Evolutionary conservation across 2,888 invertebrate genomes (phyloP).

Genomic region (Pyrocoelia pectoralis): DNA sequence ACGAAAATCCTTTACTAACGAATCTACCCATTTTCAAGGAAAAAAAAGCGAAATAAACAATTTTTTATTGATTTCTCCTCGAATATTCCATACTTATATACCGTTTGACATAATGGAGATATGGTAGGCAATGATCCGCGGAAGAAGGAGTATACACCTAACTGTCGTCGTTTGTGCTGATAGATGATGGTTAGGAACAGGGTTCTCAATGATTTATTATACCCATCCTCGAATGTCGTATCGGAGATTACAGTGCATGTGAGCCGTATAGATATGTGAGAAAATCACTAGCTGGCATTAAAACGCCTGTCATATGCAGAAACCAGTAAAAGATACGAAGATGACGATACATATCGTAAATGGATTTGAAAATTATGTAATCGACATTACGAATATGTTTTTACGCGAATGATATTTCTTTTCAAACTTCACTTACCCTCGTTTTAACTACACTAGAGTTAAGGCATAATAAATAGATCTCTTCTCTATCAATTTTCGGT

Average conservation of each 20-base stretch:
- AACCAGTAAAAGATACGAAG: conserved; percentile 24
- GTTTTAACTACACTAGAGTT: too few species aligned
- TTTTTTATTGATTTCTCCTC: neutral
- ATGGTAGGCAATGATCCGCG: conserved; percentile 41
- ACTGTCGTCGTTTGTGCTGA: conserved; percentile 46
- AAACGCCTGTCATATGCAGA: conserved; percentile 44
- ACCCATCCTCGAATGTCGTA: conserved; percentile 56
- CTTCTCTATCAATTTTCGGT: too few species aligned
- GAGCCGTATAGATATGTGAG: conserved; percentile 55
- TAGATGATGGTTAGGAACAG: conserved; percentile 53
- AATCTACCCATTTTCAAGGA: conserved; percentile 12
- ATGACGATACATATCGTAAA: conserved; percentile 26
- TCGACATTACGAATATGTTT: neutral
- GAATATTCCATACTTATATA: conserved; percentile 15
- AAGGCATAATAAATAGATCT: too few species aligned
- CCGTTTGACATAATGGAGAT: conserved; percentile 31
- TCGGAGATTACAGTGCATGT: conserved; percentile 58
- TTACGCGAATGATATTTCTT: too few species aligned
- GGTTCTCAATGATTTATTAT: conserved; percentile 59
- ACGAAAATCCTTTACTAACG: conserved; percentile 25
- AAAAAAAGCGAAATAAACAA: conserved; percentile 9
- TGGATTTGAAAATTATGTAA: conserved; percentile 9
- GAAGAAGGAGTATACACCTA: conserved; percentile 40
- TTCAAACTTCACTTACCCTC: too few species aligned
- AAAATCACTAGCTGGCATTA: conserved; percentile 57